phyloP scores from a whole-genome alignment of 92 coral and sea anemone species.

The Actinostola sp. region DNA sequence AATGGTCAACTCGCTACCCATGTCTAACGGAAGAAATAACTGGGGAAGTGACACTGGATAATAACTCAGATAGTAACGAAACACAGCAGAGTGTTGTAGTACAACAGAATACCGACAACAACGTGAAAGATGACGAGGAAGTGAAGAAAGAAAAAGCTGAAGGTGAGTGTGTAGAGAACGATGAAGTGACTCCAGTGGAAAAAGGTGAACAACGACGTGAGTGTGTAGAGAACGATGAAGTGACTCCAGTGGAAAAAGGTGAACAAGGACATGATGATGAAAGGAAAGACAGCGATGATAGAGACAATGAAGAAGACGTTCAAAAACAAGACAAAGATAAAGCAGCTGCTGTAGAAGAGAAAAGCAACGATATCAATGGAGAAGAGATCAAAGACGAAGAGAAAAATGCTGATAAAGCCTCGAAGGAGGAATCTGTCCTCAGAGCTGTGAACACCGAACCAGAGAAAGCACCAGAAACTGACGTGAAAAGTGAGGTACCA shows the following conservation, averaged over 20 bases:
- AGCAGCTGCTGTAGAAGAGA: neutral
- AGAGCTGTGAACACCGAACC: no score
- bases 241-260: neutral
- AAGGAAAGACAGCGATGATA: neutral
- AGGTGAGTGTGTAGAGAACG: no score
- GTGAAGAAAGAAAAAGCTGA: neutral
- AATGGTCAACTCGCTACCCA: slow-evolving; percentile 73
- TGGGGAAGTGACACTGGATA: neutral
- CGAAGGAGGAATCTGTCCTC: no score
- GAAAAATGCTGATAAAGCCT: no score
- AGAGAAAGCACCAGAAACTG: no score
- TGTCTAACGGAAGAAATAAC: slow-evolving; percentile 47
- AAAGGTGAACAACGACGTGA: no score
- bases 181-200: neutral
- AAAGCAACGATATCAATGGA: slow-evolving; percentile 3
- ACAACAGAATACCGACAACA: no score
- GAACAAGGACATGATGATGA: no score
- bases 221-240: neutral
- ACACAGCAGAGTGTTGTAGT: no score
- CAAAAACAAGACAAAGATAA: neutral
- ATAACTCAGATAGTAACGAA: neutral
- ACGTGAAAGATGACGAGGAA: slow-evolving; percentile 1
- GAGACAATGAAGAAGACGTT: neutral
- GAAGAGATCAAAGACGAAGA: no score
- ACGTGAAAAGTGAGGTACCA: no score